Evolutionary conservation across 2,888 invertebrate species (phyloP).

Genomic region (Morpho achilles): DNA sequence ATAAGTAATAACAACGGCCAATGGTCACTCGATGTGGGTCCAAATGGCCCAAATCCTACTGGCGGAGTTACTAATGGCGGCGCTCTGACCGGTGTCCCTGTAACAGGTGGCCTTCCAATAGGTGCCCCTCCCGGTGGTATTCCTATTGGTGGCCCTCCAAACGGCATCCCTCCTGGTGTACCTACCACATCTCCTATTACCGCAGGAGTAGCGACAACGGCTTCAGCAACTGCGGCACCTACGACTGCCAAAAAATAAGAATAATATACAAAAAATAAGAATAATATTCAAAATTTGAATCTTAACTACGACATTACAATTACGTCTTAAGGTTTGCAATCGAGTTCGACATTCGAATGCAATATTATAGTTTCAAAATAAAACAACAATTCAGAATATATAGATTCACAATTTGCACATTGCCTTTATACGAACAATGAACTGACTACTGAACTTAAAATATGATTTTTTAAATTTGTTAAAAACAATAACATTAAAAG

Average conservation of each 20-base stretch:
- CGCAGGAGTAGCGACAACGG: constrained; percentile 15
- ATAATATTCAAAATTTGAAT: neutral
- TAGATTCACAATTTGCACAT: no score
- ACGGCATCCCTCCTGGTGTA: neutral
- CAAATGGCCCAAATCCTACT: constrained; percentile 8
- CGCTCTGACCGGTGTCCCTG: neutral
- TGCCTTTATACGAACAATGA: no score
- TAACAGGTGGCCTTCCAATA: no score
- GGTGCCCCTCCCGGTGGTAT: neutral
- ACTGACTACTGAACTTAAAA: no score
- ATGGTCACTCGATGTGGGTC: constrained; percentile 21
- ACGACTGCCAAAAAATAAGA: constrained; percentile 18
- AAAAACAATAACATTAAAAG: no score
- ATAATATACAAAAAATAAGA: constrained; percentile 14
- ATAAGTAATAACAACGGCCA: constrained; percentile 29
- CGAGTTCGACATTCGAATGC: no score
- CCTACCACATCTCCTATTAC: constrained; percentile 7
- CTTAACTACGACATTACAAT: no score
- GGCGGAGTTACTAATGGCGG: neutral
- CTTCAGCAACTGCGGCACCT: constrained; percentile 13
- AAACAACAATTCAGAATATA: no score
- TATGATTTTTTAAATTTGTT: no score
- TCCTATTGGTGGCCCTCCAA: neutral
- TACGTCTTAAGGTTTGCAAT: no score
- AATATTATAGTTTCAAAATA: no score